Percentiles rank a stretch among this genome's conserved stretches.
phyloP scores from a whole-genome alignment of 2,888 invertebrate genomes.

The Ochropleura plecta region DNA sequence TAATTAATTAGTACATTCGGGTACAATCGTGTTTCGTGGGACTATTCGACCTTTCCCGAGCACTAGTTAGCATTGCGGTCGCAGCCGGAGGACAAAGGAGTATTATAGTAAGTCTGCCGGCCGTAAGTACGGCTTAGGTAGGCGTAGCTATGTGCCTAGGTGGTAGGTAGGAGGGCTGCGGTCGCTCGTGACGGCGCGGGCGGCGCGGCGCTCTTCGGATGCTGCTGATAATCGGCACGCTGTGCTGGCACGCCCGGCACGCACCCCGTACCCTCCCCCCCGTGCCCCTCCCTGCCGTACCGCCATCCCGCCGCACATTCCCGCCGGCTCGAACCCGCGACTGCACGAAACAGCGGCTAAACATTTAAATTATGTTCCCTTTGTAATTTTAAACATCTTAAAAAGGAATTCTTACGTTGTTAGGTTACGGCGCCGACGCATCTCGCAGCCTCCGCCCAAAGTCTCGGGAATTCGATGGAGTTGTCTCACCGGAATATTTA shows the following conservation, averaged over 20 bases:
- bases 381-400: constrained; percentile 66
- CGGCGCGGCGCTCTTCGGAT: constrained; percentile 50
- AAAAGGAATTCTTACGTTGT: constrained; percentile 58
- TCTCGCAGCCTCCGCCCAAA: constrained; percentile 40
- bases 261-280: constrained; percentile 33
- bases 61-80: constrained; percentile 60
- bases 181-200: constrained; percentile 56
- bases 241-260: constrained; percentile 62
- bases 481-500: constrained; percentile 34
- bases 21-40: constrained; percentile 58
- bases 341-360: constrained; percentile 59
- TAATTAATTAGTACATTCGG: constrained; percentile 55
- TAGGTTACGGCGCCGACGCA: constrained; percentile 49
- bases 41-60: constrained; percentile 57
- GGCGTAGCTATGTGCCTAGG: constrained; percentile 23
- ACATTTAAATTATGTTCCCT: constrained; percentile 65
- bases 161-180: constrained; percentile 34
- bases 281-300: no score
- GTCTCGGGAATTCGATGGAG: constrained; percentile 44
- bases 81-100: constrained; percentile 51
- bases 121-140: constrained; percentile 24
- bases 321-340: constrained; percentile 38
- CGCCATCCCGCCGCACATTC: constrained; percentile 53
- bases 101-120: constrained; percentile 42
- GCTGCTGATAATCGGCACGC: constrained; percentile 58